Evolutionary conservation across 2,888 invertebrate genomes (phyloP).

Genomic region (Acutogordius australiensis): DNA sequence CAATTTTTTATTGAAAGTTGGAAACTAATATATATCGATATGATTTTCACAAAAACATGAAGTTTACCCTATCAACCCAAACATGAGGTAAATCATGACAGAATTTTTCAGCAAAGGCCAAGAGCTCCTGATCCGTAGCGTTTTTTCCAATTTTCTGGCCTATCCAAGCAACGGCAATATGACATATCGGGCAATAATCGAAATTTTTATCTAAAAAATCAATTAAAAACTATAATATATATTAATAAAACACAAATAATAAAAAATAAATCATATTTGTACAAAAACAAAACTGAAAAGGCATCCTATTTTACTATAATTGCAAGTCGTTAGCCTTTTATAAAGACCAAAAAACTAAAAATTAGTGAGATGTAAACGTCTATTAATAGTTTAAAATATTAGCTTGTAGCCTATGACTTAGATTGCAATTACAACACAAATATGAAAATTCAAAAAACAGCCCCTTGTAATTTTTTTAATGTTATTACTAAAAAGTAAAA

Average conservation of each 20-base stretch:
- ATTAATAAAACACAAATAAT: background rate
- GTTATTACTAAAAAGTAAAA: too few relatives aligned
- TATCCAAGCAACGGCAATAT: background rate
- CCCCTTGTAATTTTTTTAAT: too few relatives aligned
- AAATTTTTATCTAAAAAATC: background rate
- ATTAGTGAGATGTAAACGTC: too few relatives aligned
- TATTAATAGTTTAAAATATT: too few relatives aligned
- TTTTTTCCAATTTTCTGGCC: background rate
- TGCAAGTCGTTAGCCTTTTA: too few relatives aligned
- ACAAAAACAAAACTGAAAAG: too few relatives aligned
- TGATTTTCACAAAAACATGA: background rate
- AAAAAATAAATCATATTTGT: too few relatives aligned
- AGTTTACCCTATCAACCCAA: background rate
- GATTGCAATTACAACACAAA: too few relatives aligned
- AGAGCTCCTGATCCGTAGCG: background rate
- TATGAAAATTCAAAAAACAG: too few relatives aligned
- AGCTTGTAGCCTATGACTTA: too few relatives aligned
- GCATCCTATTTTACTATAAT: too few relatives aligned
- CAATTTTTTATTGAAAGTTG: background rate
- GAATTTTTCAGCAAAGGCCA: background rate
- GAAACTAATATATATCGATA: background rate
- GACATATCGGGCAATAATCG: conserved; percentile 5
- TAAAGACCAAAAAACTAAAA: too few relatives aligned
- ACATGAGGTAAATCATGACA: background rate
- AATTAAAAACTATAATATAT: background rate